phyloP scores from a whole-genome alignment of 2,888 invertebrate genomes.

The Ganaspis brasiliensis region DNA sequence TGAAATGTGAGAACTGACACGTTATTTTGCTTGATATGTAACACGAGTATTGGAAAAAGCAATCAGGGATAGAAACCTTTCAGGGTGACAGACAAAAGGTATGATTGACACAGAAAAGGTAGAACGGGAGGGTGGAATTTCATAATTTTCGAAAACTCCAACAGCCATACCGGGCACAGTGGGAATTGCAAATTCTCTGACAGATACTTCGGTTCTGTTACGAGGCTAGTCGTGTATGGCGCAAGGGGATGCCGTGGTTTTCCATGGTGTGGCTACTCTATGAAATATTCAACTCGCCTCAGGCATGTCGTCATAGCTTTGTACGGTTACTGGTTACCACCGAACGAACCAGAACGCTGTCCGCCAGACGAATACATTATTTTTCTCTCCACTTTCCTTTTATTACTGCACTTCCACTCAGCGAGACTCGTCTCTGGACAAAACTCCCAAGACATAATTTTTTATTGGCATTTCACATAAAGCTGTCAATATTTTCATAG shows the following conservation, averaged over 20 bases:
- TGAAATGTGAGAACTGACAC: neutral
- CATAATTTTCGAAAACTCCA: conserved; percentile 47
- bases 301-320: conserved; percentile 74
- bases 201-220: conserved; percentile 60
- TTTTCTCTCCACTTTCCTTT: conserved; percentile 63
- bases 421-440: neutral
- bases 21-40: neutral
- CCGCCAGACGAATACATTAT: conserved; percentile 72
- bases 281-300: conserved; percentile 77
- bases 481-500: no score
- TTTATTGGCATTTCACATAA: no score
- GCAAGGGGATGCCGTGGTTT: conserved; percentile 53
- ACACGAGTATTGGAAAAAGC: neutral
- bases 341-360: conserved; percentile 50
- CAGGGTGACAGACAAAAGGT: neutral
- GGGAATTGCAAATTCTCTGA: conserved; percentile 62
- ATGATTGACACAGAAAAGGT: neutral
- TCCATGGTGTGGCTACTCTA: conserved; percentile 68
- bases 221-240: conserved; percentile 43
- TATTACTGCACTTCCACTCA: conserved; percentile 56
- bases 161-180: conserved; percentile 45
- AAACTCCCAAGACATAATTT: neutral
- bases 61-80: neutral
- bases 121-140: neutral
- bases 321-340: conserved; percentile 34